Conservation (phyloP, 2,113 vertebrate genomes). For the Caranx melampygus region DNA sequence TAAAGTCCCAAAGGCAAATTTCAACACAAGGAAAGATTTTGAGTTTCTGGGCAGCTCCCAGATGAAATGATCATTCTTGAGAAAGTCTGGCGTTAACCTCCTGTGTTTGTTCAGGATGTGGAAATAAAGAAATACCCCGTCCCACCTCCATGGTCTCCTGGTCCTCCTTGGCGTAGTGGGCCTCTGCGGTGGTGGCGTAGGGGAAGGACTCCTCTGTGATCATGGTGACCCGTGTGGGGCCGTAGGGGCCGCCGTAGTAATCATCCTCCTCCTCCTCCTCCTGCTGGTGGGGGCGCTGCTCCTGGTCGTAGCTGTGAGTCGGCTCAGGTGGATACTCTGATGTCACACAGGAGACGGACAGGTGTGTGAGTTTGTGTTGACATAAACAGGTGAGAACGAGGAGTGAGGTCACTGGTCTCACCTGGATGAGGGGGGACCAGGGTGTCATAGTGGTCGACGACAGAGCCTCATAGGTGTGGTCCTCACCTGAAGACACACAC, state of each 20-base stretch:
- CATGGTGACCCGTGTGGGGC: conserved; percentile 79
- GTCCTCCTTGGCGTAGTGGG: conserved; percentile 83
- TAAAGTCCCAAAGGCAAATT: no score
- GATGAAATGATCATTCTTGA: no score
- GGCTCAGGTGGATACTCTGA: conserved; percentile 73
- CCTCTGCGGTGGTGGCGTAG: conserved; percentile 75
- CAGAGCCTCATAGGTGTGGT: conserved; percentile 74
- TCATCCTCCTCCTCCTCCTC: conserved; percentile 43
- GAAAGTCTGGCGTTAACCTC: no score
- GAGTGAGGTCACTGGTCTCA: conserved; percentile 38
- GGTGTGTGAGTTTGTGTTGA: background rate
- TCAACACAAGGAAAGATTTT: no score
- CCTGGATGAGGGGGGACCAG: conserved; percentile 69
- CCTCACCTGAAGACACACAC: conserved; percentile 73
- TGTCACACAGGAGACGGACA: background rate
- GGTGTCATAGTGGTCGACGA: conserved; percentile 64
- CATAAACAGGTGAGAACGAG: background rate
- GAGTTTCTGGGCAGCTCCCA: no score
- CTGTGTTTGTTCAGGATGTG: no score
- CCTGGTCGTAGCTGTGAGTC: conserved; percentile 69
- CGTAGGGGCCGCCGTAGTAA: conserved; percentile 74
- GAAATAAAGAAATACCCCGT: background rate
- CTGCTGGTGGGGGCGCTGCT: conserved; percentile 32
- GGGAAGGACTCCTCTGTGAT: conserved; percentile 80
- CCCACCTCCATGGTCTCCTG: conserved; percentile 74